Percentiles rank a stretch among this genome's conserved stretches.
These are phyloP conservation scores for Megaceryle alcyon DNA, from an alignment of 2,797 vertebrate genomes.

Conservation along the genomic window DNA sequence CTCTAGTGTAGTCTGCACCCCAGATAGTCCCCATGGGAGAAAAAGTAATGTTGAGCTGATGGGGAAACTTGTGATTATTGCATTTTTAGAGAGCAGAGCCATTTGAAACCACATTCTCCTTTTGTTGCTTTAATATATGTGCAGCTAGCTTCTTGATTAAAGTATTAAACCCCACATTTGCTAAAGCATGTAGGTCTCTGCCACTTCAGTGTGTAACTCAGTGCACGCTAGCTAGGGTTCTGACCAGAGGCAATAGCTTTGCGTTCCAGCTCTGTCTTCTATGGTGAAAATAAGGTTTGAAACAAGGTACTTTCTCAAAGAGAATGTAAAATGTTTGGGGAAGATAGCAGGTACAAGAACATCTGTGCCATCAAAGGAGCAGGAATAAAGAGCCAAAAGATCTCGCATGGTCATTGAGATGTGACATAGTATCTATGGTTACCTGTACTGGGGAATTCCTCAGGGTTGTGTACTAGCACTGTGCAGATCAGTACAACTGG, in stretches of 20 bases:
- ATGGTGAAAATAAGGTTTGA: fast-evolving
- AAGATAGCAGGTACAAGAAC: not conserved
- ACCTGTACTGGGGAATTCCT: not conserved
- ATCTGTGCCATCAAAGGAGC: not conserved
- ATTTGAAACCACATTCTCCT: not conserved
- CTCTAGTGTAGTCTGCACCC: not conserved
- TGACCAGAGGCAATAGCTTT: not conserved
- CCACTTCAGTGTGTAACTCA: not conserved
- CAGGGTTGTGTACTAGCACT: not conserved
- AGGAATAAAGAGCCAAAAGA: not conserved
- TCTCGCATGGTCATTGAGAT: fast-evolving
- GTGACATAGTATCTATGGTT: not conserved
- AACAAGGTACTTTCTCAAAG: not conserved
- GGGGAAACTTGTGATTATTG: not conserved
- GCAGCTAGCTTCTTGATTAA: not conserved
- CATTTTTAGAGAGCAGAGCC: not conserved
- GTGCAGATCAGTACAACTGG: not conserved
- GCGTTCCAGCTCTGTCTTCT: not conserved
- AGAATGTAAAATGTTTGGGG: not conserved
- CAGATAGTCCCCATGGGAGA: not conserved
- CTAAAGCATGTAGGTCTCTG: not conserved
- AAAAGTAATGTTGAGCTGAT: not conserved
- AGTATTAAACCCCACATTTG: not conserved
- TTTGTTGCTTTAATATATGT: not conserved
- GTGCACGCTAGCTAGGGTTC: not conserved